phyloP scores from a whole-genome alignment of 2,797 vertebrate species.

The Myotis findleyi region DNA sequence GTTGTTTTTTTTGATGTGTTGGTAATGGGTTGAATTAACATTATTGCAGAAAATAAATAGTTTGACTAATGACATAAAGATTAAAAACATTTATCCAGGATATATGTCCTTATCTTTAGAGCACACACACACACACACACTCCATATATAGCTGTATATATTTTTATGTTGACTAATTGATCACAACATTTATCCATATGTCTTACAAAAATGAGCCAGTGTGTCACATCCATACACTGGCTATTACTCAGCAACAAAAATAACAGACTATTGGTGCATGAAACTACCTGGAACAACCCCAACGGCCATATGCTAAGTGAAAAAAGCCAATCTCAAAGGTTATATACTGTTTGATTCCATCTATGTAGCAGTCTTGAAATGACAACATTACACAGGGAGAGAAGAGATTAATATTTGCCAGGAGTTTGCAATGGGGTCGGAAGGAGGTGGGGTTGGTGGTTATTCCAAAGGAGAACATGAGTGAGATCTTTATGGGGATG shows the following conservation, averaged over 20 bases:
- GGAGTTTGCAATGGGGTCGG: neutral
- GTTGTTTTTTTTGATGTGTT: neutral
- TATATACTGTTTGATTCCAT: neutral
- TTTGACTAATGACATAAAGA: constrained; percentile 31
- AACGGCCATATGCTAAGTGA: neutral
- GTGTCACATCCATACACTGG: neutral
- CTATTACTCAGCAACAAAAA: neutral
- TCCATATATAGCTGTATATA: neutral
- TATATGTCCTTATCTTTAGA: constrained; percentile 18
- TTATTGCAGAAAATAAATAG: neutral
- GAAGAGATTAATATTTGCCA: neutral
- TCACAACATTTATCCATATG: neutral
- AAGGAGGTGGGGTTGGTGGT: neutral
- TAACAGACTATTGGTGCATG: neutral
- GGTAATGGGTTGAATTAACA: neutral
- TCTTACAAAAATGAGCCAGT: constrained; percentile 2
- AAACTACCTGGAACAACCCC: neutral
- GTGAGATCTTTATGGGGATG: neutral
- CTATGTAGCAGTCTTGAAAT: neutral
- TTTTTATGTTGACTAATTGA: constrained; percentile 38
- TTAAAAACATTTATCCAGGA: constrained; percentile 23
- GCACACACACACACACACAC: neutral
- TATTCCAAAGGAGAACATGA: neutral
- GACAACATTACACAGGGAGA: neutral
- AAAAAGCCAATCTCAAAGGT: neutral